Percentiles rank a stretch among this genome's conserved stretches.
Conservation (phyloP, 2,888 invertebrate species). For the Ormyrus pomaceus region DNA sequence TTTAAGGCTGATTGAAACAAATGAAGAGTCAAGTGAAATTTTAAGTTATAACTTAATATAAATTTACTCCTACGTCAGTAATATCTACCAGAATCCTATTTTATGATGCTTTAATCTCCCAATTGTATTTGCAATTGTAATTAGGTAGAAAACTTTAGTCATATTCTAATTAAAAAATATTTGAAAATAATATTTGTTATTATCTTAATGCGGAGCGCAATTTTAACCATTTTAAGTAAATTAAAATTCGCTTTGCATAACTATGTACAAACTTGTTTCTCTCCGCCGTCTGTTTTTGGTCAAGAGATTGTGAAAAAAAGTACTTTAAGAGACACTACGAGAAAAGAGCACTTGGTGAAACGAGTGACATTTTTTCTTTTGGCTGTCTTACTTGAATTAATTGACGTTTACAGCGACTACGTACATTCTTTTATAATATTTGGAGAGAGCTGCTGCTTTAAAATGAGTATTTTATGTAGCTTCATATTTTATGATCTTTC, state of each 20-base stretch:
- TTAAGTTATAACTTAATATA: background rate
- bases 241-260: background rate
- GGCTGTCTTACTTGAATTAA: slow-evolving; percentile 16
- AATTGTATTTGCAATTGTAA: background rate
- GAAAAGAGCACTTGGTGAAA: slow-evolving; percentile 4
- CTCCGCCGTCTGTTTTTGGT: background rate
- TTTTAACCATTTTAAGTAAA: too few species aligned
- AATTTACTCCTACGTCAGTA: background rate
- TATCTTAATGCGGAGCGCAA: too few species aligned
- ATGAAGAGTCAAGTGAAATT: background rate
- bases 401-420: slow-evolving; percentile 23
- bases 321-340: slow-evolving; percentile 16
- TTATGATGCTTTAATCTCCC: background rate
- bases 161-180: too few species aligned
- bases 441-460: background rate
- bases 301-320: slow-evolving; percentile 9
- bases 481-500: slow-evolving; percentile 2
- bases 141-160: too few species aligned
- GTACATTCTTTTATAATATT: background rate
- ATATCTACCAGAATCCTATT: background rate
- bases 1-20: too few species aligned
- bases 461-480: background rate
- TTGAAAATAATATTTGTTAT: too few species aligned
- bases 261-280: slow-evolving; percentile 20
- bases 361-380: slow-evolving; percentile 16